phyloP scores from a whole-genome alignment of 2,888 invertebrate genomes.

The Amorpha juglandis region DNA sequence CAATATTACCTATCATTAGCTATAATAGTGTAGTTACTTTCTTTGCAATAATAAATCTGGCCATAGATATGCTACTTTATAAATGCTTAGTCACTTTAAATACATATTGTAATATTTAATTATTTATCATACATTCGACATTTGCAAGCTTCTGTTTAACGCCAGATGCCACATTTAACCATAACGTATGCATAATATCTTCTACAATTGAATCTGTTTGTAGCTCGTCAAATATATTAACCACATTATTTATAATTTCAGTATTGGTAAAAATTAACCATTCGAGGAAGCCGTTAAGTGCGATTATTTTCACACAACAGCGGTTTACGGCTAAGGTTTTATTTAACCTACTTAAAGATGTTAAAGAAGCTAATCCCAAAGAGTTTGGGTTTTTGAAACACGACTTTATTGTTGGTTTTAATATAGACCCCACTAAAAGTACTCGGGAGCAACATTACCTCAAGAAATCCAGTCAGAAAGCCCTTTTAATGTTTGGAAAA shows the following conservation, averaged over 20 bases:
- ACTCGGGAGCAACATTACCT: conserved; percentile 82
- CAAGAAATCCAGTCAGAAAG: conserved; percentile 82
- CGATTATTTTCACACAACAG: conserved; percentile 89
- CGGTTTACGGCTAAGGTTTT: conserved; percentile 91
- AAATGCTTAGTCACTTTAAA: too few species aligned
- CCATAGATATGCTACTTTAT: too few species aligned
- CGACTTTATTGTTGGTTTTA: conserved; percentile 90
- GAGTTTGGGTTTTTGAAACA: conserved; percentile 85
- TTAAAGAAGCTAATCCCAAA: conserved; percentile 64
- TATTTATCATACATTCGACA: too few species aligned
- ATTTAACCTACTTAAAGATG: conserved; percentile 86
- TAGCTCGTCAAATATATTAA: background rate
- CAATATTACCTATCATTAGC: too few species aligned
- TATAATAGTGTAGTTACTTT: too few species aligned
- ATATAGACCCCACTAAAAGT: conserved; percentile 82
- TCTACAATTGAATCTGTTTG: background rate
- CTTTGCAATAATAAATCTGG: too few species aligned
- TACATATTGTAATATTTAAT: too few species aligned
- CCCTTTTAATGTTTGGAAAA: conserved; percentile 75
- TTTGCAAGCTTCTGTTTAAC: too few species aligned
- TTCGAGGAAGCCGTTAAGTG: conserved; percentile 81
- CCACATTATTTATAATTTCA: conserved; percentile 37
- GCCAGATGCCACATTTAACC: background rate
- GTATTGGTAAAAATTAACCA: conserved; percentile 57
- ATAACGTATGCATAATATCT: too few species aligned